Evolutionary conservation across 2,113 vertebrate species (phyloP).

Genomic region (Entelurus aequoreus): DNA sequence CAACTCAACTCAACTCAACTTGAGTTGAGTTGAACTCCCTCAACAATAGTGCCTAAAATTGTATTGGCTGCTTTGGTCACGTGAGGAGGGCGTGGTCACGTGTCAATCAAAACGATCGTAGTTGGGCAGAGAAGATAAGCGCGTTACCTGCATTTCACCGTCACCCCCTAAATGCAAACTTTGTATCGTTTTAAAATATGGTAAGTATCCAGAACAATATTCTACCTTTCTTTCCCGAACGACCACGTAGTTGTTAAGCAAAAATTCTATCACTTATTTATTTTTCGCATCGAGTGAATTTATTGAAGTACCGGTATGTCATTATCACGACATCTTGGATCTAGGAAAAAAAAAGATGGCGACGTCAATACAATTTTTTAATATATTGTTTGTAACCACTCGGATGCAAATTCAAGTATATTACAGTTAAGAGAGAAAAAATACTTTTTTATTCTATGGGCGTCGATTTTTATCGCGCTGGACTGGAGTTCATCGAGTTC

Average conservation of each 20-base stretch:
- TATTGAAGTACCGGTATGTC: too few relatives aligned
- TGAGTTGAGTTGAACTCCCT: too few relatives aligned
- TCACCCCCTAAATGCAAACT: neutral
- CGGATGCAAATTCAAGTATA: too few relatives aligned
- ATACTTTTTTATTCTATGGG: too few relatives aligned
- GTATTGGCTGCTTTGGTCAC: conserved; percentile 5
- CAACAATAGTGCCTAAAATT: neutral
- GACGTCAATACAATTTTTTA: neutral
- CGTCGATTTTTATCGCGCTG: neutral
- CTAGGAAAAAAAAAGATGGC: neutral
- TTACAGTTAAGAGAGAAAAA: too few relatives aligned
- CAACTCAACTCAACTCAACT: too few relatives aligned
- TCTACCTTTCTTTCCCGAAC: too few relatives aligned
- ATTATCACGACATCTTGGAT: too few relatives aligned
- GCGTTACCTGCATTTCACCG: neutral
- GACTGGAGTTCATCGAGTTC: neutral
- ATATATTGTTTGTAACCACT: neutral
- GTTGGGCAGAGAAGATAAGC: neutral
- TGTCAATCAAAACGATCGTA: neutral
- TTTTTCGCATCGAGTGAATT: neutral
- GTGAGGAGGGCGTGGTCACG: neutral
- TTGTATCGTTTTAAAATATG: conserved; percentile 7
- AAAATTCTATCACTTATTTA: neutral
- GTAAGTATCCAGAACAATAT: neutral
- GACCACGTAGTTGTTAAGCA: neutral